These are phyloP conservation scores for Zele albiditarsus DNA, from an alignment of 2,888 invertebrate genomes.

Conservation along the genomic window DNA sequence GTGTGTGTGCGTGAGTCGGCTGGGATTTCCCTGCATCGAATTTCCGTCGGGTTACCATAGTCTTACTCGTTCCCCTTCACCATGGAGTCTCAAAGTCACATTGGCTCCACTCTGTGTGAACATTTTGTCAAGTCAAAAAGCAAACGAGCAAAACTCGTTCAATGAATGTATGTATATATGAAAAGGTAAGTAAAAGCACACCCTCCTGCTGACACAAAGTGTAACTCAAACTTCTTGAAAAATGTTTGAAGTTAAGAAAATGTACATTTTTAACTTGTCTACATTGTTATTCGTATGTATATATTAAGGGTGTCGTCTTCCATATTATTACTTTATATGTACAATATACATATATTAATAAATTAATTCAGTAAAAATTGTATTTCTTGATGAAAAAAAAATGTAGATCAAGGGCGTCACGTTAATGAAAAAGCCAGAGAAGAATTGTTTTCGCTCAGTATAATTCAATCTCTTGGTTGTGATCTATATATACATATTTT, in stretches of 20 bases:
- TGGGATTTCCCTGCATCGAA: neutral
- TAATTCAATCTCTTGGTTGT: neutral
- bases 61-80: neutral
- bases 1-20: neutral
- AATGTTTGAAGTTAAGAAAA: neutral
- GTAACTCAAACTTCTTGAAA: neutral
- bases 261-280: neutral
- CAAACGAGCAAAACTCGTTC: neutral
- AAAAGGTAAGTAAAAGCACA: neutral
- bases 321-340: no score
- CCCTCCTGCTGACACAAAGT: neutral
- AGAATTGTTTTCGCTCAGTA: neutral
- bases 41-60: neutral
- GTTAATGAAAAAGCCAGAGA: neutral
- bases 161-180: neutral
- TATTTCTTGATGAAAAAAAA: no score
- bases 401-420: no score
- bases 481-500: neutral
- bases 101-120: neutral
- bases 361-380: no score
- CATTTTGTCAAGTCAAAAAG: constrained; percentile 4
- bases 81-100: neutral
- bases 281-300: neutral
- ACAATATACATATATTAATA: no score
- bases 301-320: neutral